These are phyloP conservation scores for Campoletis sonorensis DNA, from an alignment of 1,140 invertebrate genomes.

Conservation along the genomic window DNA sequence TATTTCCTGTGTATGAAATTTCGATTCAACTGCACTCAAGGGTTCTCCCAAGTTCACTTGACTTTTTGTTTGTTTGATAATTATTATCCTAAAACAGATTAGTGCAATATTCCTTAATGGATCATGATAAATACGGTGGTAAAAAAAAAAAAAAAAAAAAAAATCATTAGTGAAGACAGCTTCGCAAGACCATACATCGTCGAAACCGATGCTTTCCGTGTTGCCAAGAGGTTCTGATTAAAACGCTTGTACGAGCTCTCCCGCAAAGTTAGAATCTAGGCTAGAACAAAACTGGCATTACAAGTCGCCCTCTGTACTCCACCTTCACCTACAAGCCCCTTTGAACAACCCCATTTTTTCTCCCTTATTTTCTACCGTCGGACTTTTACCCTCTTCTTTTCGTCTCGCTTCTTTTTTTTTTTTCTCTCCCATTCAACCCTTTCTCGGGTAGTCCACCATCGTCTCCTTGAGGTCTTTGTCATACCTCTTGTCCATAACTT, in stretches of 20 bases:
- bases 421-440: constrained; percentile 42
- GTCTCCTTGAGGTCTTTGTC: constrained; percentile 45
- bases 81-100: not conserved
- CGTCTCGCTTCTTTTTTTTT: constrained; percentile 45
- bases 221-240: constrained; percentile 64
- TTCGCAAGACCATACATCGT: constrained; percentile 20
- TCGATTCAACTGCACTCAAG: too few species aligned
- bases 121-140: not conserved
- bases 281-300: constrained; percentile 59
- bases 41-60: not conserved
- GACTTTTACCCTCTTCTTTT: constrained; percentile 40
- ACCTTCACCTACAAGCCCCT: constrained; percentile 58
- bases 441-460: constrained; percentile 38
- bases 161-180: constrained; percentile 32
- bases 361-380: constrained; percentile 36
- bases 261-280: constrained; percentile 66
- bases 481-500: constrained; percentile 32
- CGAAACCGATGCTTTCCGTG: constrained; percentile 8
- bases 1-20: too few species aligned
- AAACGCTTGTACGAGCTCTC: constrained; percentile 55
- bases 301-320: constrained; percentile 51
- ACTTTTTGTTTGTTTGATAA: not conserved
- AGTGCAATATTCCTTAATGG: not conserved
- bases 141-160: too few species aligned
- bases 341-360: constrained; percentile 31